A percentile compares a stretch with the other conserved stretches of the same genome.
These are phyloP conservation scores for Lophochroa leadbeateri DNA, from an alignment of 2,113 vertebrate species.

Conservation along the genomic window DNA sequence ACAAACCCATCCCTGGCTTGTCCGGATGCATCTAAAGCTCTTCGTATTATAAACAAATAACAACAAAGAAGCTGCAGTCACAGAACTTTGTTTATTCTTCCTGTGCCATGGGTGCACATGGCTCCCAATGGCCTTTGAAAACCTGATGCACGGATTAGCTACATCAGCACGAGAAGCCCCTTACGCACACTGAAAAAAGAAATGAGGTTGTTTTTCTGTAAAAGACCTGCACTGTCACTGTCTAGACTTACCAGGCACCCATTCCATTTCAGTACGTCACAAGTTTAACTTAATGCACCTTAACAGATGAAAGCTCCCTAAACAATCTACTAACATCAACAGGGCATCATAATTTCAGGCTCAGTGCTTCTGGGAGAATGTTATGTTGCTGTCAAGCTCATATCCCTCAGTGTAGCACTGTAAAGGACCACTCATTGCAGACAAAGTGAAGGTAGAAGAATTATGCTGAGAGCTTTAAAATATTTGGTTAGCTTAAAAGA, in stretches of 20 bases:
- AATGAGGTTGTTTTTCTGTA: neutral
- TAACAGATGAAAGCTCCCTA: constrained; percentile 16
- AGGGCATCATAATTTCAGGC: neutral
- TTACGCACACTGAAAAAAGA: neutral
- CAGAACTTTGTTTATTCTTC: neutral
- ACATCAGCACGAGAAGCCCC: neutral
- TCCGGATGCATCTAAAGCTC: neutral
- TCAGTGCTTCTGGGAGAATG: neutral
- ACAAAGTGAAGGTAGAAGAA: neutral
- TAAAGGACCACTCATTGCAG: neutral
- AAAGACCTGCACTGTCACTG: constrained; percentile 13
- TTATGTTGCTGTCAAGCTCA: neutral
- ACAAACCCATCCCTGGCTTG: neutral
- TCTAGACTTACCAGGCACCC: constrained; percentile 21
- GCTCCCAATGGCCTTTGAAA: constrained; percentile 1
- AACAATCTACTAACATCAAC: constrained; percentile 3
- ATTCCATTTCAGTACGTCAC: constrained; percentile 33
- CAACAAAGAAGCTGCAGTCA: constrained; percentile 17
- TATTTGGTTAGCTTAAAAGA: neutral
- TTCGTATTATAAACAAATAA: constrained; percentile 1
- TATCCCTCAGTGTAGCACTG: neutral
- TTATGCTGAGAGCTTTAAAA: neutral
- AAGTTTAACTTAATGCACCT: constrained; percentile 32
- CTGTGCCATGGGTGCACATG: neutral
- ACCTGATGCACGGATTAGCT: neutral